Conservation (phyloP, 2,888 invertebrate species). For the Esperia sulphurella region DNA sequence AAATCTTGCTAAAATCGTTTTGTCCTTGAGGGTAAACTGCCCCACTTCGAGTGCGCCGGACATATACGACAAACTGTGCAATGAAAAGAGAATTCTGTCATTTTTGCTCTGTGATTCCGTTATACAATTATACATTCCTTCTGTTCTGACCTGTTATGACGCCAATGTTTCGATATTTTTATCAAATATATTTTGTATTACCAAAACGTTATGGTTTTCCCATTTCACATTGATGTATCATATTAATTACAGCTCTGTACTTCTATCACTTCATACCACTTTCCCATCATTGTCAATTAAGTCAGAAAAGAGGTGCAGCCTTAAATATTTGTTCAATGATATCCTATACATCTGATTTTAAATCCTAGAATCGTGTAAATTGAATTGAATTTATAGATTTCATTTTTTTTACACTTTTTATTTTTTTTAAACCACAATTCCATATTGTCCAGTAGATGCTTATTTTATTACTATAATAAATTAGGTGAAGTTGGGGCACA, state of each 20-base stretch:
- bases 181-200: slow-evolving; percentile 18
- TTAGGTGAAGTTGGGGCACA: slow-evolving; percentile 4
- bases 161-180: not conserved
- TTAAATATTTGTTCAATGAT: not conserved
- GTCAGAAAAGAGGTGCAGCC: not conserved
- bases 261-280: slow-evolving; percentile 33
- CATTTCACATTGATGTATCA: slow-evolving; percentile 26
- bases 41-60: too few species aligned
- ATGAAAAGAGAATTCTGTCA: slow-evolving; percentile 1
- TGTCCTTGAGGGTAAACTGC: too few species aligned
- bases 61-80: too few species aligned
- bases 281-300: too few species aligned
- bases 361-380: not conserved
- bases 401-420: slow-evolving; percentile 55
- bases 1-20: too few species aligned
- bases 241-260: slow-evolving; percentile 53
- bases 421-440: slow-evolving; percentile 62
- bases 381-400: slow-evolving; percentile 13
- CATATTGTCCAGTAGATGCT: slow-evolving; percentile 54
- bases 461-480: slow-evolving; percentile 15
- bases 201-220: slow-evolving; percentile 29
- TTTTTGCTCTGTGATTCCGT: not conserved
- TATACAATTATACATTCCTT: not conserved
- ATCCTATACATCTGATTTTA: not conserved
- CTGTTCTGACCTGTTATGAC: not conserved